Base-by-base conservation (phyloP, 2,113 vertebrate species). In the Passer domesticus region DNA sequence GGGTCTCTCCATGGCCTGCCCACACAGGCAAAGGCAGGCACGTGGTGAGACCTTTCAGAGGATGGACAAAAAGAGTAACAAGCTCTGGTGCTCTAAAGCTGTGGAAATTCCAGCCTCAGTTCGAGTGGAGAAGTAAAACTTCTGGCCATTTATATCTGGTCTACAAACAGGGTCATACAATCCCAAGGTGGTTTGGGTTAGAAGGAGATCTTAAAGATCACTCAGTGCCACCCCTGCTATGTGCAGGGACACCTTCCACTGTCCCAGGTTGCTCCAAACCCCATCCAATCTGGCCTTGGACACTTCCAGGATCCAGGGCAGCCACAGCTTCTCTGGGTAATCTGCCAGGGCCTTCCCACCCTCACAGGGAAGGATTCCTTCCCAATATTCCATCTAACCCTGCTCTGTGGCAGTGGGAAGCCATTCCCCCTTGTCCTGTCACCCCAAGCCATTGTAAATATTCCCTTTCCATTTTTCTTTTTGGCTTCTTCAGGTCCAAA, bases 201-300 rank as follows among this genome's bases (percentile, higher is more conserved):
- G 37, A 16, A 60, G 17, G 39, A 4, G 23, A 53, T 14, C 9
- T 17, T 6, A 30, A 46, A 67, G 13, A 7, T 9, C 22, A 37
- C 9, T 5, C 22, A 20, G 28, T 21, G 1, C 15, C 37, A 59
- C 10, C 50, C n/a, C 21, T 49, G 31, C 18, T 44, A 44, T 1
- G 12, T 59, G 6, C 59, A 89, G 23, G 28, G n/a, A 89, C 69
- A 68, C 11, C 39, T 68, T 3, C 16, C 53, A 12, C 16, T 4
- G 1, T 0, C 28, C n/a, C 46, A 67, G 28, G 9, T 0, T 46
- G 39, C 46, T 53, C 39, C 66, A 55, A 62, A 4, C 30, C 28
- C 37, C 0, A 0, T 53, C 22, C 58, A 66, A 0, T 10, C 39
- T 13, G 39, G 37, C 15, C 39, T 46, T 60, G 62, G 53, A 35